Evolutionary conservation across 2,113 vertebrate genomes (phyloP), one percentile per base, ranked within the genome.

Genomic region (Salvelinus fontinalis): DNA sequence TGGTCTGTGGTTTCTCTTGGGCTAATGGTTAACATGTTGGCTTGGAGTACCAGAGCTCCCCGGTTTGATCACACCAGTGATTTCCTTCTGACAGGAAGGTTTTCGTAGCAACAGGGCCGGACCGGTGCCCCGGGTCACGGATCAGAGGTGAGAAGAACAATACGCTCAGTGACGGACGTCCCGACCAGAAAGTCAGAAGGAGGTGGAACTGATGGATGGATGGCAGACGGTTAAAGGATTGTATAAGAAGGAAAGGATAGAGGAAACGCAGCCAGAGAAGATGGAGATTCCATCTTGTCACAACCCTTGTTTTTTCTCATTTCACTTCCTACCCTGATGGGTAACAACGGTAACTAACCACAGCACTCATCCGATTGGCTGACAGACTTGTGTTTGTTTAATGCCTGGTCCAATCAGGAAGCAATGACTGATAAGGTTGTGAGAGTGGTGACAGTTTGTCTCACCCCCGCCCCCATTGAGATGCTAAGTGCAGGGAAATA

Each of bases 271-370:
- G 77, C 29, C 70, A 73, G 31, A 77, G 0, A 69, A 80, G 82
- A 76, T 77, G 79, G 73, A 66, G 84, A 86, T 93, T 94, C 92
- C 92, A 93, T 77, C 60, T 77, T 82, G 86, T 80, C 94, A 93
- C 92, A 91, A 94, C 90, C 54, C 91, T 93, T 92, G 93, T 95
- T 93, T 86, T 93, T 86, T 76, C 75, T 88, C 75, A 87, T 91
- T 90, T 94, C 93, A 91, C 86, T 94, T 95, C 94, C 93, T 93
- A 91, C 94, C 94, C 94, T 89, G 88, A 90, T 92, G 91, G 90
- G 91, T 90, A 93, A 93, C 90, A 87, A 89, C 85, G 89, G 83
- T 16, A 79, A 86, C 84, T 79, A 85, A 87, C 89, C 89, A 89
- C 83, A 85, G 79, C 82, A 83, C 87, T 76, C 65, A 39, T 69